phyloP scores from a whole-genome alignment of 2,888 invertebrate genomes.

The Crematogaster levior region DNA sequence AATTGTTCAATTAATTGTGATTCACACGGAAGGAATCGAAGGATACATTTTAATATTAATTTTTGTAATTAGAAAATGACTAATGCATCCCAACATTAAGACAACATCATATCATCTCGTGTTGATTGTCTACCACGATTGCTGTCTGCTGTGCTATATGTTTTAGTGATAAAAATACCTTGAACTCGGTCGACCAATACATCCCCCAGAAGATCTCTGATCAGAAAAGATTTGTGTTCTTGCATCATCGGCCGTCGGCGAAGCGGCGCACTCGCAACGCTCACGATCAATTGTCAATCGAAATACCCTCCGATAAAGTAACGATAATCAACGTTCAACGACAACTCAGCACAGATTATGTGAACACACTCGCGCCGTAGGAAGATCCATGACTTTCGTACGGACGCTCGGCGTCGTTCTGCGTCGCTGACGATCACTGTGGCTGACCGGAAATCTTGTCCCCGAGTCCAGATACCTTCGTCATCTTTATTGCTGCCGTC shows the following conservation, averaged over 20 bases:
- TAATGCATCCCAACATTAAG: not conserved
- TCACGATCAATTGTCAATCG: not conserved
- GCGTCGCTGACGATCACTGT: constrained; percentile 60
- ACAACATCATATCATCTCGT: not conserved
- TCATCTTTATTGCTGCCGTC: constrained; percentile 39
- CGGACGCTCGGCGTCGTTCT: constrained; percentile 77
- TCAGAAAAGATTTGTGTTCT: constrained; percentile 92
- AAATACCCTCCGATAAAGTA: not conserved
- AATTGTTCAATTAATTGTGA: not conserved
- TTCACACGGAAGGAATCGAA: not conserved
- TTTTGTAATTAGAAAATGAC: not conserved
- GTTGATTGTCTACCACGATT: not conserved
- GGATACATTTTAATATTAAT: no score
- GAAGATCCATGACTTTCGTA: constrained; percentile 59
- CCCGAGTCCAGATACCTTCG: constrained; percentile 3
- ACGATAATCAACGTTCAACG: not conserved
- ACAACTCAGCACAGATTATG: not conserved
- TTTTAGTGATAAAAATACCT: constrained; percentile 81
- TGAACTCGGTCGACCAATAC: constrained; percentile 87
- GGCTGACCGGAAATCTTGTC: constrained; percentile 64
- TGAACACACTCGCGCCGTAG: constrained; percentile 25
- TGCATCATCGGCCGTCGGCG: constrained; percentile 80
- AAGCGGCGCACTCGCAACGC: not conserved
- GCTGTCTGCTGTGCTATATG: not conserved
- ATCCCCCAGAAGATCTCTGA: constrained; percentile 94